These are phyloP conservation scores for Arion vulgaris DNA, from an alignment of 1,140 invertebrate species.

Conservation along the genomic window DNA sequence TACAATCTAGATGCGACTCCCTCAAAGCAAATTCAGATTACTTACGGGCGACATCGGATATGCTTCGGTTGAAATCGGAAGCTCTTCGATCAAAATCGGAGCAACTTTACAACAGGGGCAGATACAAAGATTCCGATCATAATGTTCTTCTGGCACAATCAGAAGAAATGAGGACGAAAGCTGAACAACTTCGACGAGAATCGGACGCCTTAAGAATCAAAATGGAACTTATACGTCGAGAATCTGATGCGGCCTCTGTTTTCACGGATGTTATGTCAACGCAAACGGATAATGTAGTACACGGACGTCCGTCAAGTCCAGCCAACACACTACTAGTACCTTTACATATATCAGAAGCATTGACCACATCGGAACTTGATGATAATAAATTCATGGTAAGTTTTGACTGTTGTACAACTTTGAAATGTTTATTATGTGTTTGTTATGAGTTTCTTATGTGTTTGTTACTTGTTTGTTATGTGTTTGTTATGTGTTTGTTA, in stretches of 20 bases:
- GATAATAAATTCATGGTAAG: not conserved
- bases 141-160: not conserved
- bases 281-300: not conserved
- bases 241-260: slow-evolving; percentile 14
- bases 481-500: too few species aligned
- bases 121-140: not conserved
- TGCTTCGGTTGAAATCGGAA: slow-evolving; percentile 32
- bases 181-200: slow-evolving; percentile 28
- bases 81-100: slow-evolving; percentile 28
- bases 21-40: slow-evolving; percentile 36
- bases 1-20: slow-evolving; percentile 35
- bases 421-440: too few species aligned
- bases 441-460: too few species aligned
- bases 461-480: too few species aligned
- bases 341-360: not conserved
- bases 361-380: not conserved
- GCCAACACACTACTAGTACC: slow-evolving; percentile 12
- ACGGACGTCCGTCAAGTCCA: not conserved
- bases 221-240: slow-evolving; percentile 18
- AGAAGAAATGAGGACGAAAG: slow-evolving; percentile 21
- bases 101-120: slow-evolving; percentile 3
- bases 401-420: too few species aligned
- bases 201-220: slow-evolving; percentile 25
- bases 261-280: not conserved
- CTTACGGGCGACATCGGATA: slow-evolving; percentile 35